Percentiles rank a stretch among this genome's conserved stretches.
These are phyloP conservation scores for Proterorhinus semilunaris DNA, from an alignment of 2,113 vertebrate genomes.

Conservation along the genomic window DNA sequence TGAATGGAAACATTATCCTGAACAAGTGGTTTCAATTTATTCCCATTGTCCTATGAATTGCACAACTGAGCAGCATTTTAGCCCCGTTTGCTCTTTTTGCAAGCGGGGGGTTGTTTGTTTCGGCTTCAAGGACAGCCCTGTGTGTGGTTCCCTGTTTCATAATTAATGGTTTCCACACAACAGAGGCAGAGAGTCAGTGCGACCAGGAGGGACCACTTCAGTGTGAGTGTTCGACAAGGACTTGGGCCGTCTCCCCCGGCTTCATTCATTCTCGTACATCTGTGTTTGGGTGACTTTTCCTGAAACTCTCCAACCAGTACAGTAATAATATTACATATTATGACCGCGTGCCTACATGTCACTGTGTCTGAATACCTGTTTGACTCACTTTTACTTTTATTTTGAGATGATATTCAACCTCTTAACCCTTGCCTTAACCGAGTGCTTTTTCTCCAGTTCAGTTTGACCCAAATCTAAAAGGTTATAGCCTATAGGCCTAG, in stretches of 20 bases:
- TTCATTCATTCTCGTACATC: background rate
- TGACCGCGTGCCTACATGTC: too few relatives aligned
- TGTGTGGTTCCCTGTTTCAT: constrained; percentile 31
- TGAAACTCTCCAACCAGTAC: background rate
- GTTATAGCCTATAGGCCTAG: too few relatives aligned
- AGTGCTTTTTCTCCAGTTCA: too few relatives aligned
- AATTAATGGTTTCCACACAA: constrained; percentile 45
- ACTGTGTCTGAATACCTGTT: too few relatives aligned
- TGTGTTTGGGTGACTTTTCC: background rate
- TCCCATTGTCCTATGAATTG: constrained; percentile 34
- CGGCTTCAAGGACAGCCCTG: constrained; percentile 29
- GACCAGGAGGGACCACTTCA: constrained; percentile 13
- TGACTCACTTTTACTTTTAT: too few relatives aligned
- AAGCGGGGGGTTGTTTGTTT: constrained; percentile 39
- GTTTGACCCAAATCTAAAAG: too few relatives aligned
- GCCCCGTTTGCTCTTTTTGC: constrained; percentile 24
- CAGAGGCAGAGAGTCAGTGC: constrained; percentile 24
- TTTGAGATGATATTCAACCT: too few relatives aligned
- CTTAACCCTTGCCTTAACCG: too few relatives aligned
- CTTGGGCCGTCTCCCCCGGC: background rate
- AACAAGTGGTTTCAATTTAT: constrained; percentile 24
- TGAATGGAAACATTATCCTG: constrained; percentile 10
- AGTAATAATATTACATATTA: too few relatives aligned
- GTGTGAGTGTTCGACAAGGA: constrained; percentile 20
- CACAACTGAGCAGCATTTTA: constrained; percentile 41